Evolutionary conservation across 2,113 vertebrate genomes (phyloP).

Genomic region (Arenaria interpres): DNA sequence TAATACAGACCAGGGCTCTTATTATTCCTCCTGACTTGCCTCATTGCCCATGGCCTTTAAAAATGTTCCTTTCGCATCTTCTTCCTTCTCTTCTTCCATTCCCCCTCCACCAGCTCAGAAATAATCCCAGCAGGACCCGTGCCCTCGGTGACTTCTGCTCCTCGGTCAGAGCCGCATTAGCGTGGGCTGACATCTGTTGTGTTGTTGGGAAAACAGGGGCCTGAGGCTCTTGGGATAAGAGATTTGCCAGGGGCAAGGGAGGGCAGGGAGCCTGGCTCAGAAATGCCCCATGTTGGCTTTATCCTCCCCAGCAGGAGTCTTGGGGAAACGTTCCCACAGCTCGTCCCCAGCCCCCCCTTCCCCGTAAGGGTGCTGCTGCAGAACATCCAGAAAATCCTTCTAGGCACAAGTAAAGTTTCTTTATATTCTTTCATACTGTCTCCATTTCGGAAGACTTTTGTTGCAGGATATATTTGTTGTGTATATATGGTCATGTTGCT

Average conservation of each 20-base stretch:
- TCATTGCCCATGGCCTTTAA: neutral
- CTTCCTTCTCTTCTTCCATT: neutral
- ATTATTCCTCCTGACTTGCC: constrained; percentile 15
- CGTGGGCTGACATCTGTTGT: neutral
- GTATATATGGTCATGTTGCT: neutral
- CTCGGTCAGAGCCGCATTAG: neutral
- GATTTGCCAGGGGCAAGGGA: neutral
- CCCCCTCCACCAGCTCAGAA: neutral
- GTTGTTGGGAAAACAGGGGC: neutral
- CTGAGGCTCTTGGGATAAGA: neutral
- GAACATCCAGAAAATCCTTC: neutral
- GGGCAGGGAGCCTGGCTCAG: neutral
- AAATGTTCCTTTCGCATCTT: neutral
- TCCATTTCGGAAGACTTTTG: neutral
- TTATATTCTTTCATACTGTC: neutral
- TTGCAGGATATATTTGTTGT: neutral
- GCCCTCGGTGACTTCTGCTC: neutral
- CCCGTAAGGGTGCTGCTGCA: neutral
- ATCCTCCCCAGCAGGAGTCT: rapidly evolving
- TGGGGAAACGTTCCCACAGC: neutral
- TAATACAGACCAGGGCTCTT: neutral
- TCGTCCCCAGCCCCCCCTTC: neutral
- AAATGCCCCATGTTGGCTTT: neutral
- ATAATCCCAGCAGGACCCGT: neutral
- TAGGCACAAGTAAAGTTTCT: neutral